Base-by-base conservation (phyloP, 2,113 vertebrate genomes). In the Spermophilus dauricus region DNA sequence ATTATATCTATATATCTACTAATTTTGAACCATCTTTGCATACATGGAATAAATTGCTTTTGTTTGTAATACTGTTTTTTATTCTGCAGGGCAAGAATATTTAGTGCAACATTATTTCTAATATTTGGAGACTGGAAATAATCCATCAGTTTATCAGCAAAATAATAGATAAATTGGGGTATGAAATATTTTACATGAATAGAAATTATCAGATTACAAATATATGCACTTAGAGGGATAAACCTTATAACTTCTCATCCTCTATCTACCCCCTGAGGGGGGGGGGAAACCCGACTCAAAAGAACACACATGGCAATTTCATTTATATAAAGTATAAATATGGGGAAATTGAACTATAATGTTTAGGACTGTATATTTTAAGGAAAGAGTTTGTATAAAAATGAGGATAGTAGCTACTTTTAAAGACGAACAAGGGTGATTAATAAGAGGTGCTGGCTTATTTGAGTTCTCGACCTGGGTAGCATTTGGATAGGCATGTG, bases 71-170 rank as follows among this genome's bases (percentile, higher is more conserved):
- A n/a, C 75, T 70, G 51, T 39, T 96, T 95, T 90, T 80, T 24
- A 58, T 76, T 97, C 58, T 93, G 1, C 39, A 96, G 51, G 39
- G 16, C 10, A 91, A 95, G 32, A 94, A 58, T 93, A 8, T 70
- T 93, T 89, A 82, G 4, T 92, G 28, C 26, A 51, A 63, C 67
- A 94, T 76, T 89, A 67, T n/a, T 81, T 91, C 63, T 92, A 88
- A 75, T 14, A 56, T 87, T n/a, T 63, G 63, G 53, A 86, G 76
- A 42, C n/a, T 90, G 30, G 17, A 91, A 92, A 78, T 51, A 95
- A 86, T 67, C 48, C 8, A 70, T 1, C 48, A 42, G 3, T 89
- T 94, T 13, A 26, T 70, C 30, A 96, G 77, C 17, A 78, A 24
- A 89, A 24, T 53, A 72, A 61, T 24, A 85, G 22, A 70, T 10